A percentile compares a stretch with the other conserved stretches of the same genome.
These are phyloP conservation scores for Zaprionus capensis DNA, from an alignment of 1,140 invertebrate genomes.

Conservation along the genomic window DNA sequence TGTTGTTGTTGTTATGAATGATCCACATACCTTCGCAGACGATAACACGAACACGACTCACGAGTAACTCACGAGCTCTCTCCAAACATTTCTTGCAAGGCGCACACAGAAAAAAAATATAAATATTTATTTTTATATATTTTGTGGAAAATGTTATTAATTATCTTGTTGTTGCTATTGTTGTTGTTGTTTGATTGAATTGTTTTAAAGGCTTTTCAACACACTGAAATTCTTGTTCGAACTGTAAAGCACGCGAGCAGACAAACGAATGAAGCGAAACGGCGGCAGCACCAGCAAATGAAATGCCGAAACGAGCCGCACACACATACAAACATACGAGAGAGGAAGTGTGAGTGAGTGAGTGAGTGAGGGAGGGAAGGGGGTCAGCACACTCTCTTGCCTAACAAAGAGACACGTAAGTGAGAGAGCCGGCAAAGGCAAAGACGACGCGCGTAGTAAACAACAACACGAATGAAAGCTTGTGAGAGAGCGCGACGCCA, in stretches of 20 bases:
- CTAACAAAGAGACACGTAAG: slow-evolving; percentile 52
- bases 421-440: slow-evolving; percentile 64
- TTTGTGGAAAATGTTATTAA: slow-evolving; percentile 5
- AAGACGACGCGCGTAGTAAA: slow-evolving; percentile 67
- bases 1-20: slow-evolving; percentile 38
- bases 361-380: too few species aligned
- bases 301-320: slow-evolving; percentile 62
- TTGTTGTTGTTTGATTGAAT: slow-evolving; percentile 14
- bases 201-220: slow-evolving; percentile 50
- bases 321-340: slow-evolving; percentile 15
- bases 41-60: not conserved
- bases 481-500: slow-evolving; percentile 3
- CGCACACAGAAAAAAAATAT: slow-evolving; percentile 16
- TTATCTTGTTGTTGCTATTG: slow-evolving; percentile 10
- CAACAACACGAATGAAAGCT: slow-evolving; percentile 47
- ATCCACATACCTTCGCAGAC: slow-evolving; percentile 53
- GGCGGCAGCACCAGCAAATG: slow-evolving; percentile 67
- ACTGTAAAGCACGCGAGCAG: slow-evolving; percentile 76
- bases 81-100: slow-evolving; percentile 28
- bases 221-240: slow-evolving; percentile 30
- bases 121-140: not conserved
- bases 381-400: slow-evolving; percentile 2
- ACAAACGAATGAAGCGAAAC: slow-evolving; percentile 80
- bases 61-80: slow-evolving; percentile 16
- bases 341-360: not conserved